These are phyloP conservation scores for Nineta flava DNA, from an alignment of 2,888 invertebrate genomes.

Conservation along the genomic window DNA sequence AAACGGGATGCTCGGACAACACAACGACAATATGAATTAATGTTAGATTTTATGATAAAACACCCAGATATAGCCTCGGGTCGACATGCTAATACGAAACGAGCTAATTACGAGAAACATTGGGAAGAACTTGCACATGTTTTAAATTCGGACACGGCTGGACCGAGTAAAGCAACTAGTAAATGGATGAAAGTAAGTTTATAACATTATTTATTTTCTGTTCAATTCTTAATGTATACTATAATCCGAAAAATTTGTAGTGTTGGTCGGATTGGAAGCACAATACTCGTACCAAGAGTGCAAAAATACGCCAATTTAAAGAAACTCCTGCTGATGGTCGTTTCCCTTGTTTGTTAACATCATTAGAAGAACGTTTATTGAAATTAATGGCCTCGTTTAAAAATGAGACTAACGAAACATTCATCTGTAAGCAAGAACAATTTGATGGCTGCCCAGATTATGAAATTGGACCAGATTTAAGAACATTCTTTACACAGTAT, in stretches of 20 bases:
- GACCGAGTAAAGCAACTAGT: slow-evolving; percentile 1
- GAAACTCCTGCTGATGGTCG: slow-evolving; percentile 2
- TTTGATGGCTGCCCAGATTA: background rate
- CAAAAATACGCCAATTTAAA: slow-evolving; percentile 3
- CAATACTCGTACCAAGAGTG: slow-evolving; percentile 1
- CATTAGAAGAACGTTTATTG: slow-evolving; percentile 1
- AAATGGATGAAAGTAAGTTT: slow-evolving; percentile 3
- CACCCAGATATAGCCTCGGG: slow-evolving; percentile 3
- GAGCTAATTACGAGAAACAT: slow-evolving; percentile 4
- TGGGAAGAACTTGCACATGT: slow-evolving; percentile 2
- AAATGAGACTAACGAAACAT: background rate
- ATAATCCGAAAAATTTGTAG: background rate
- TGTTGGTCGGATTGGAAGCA: slow-evolving; percentile 5
- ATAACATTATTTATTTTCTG: background rate
- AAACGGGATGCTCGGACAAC: slow-evolving; percentile 2
- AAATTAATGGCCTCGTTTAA: slow-evolving; percentile 3
- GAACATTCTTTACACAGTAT: background rate
- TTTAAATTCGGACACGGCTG: slow-evolving; percentile 2
- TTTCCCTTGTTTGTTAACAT: slow-evolving; percentile 1
- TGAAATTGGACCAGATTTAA: background rate
- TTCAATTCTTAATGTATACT: background rate
- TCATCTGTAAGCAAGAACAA: background rate
- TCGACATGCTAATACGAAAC: slow-evolving; percentile 3
- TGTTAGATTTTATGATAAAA: slow-evolving; percentile 4
- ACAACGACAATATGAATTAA: slow-evolving; percentile 1